Conservation (phyloP, 2,797 vertebrate genomes). For the Trachurus trachurus region DNA sequence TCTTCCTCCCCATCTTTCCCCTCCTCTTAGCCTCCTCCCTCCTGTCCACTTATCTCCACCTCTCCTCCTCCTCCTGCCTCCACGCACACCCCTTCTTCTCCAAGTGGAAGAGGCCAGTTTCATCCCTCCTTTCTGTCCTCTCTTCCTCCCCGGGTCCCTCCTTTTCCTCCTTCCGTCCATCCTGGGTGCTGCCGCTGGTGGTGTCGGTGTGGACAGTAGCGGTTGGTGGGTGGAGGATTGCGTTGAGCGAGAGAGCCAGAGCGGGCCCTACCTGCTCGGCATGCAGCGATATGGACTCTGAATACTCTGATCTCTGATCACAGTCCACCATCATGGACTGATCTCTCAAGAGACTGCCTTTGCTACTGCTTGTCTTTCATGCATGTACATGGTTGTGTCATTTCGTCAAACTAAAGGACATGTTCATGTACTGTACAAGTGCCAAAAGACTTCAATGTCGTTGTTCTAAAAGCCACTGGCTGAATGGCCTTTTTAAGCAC, state of each 20-base stretch:
- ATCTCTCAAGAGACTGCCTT: slow-evolving; percentile 85
- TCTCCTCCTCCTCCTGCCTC: slow-evolving; percentile 74
- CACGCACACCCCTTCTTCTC: slow-evolving; percentile 86
- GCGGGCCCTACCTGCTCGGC: slow-evolving; percentile 85
- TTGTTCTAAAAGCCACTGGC: slow-evolving; percentile 77
- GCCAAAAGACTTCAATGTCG: slow-evolving; percentile 84
- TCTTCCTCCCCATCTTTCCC: slow-evolving; percentile 69
- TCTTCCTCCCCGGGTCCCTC: slow-evolving; percentile 85
- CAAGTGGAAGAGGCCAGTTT: slow-evolving; percentile 86
- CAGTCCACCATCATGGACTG: slow-evolving; percentile 77
- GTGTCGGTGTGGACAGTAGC: slow-evolving; percentile 85
- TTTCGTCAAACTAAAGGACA: slow-evolving; percentile 85
- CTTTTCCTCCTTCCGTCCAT: slow-evolving; percentile 83
- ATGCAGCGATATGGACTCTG: slow-evolving; percentile 87
- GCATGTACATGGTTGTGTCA: slow-evolving; percentile 89
- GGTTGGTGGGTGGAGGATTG: slow-evolving; percentile 90
- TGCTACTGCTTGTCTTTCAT: slow-evolving; percentile 87
- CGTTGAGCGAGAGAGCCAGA: slow-evolving; percentile 84
- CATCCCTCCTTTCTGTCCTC: slow-evolving; percentile 88
- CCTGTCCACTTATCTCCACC: slow-evolving; percentile 73
- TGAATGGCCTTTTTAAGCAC: slow-evolving; percentile 83
- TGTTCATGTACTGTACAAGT: slow-evolving; percentile 89
- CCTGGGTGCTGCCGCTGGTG: slow-evolving; percentile 81
- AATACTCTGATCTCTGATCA: slow-evolving; percentile 76
- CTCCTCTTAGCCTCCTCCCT: slow-evolving; percentile 76